Conservation (phyloP, 2,888 invertebrate species). For the Spisula solida region DNA sequence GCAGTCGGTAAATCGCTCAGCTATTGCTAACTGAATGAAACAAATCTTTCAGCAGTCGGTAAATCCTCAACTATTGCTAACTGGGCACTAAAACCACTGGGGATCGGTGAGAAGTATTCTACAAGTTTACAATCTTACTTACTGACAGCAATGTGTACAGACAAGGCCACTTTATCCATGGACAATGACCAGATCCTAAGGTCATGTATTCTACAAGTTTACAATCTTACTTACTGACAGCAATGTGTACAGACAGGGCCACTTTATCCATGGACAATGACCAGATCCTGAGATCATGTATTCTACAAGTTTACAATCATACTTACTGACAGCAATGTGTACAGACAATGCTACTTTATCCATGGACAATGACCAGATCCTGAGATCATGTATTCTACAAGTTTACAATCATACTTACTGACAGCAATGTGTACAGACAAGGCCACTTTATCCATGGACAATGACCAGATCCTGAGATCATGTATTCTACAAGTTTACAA, state of each 20-base stretch:
- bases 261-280: conserved; percentile 98
- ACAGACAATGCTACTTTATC: conserved; percentile 99
- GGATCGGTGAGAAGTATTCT: not conserved
- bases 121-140: conserved; percentile 88
- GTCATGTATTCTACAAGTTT: too few relatives aligned
- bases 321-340: conserved; percentile 97
- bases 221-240: conserved; percentile 96
- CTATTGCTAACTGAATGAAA: too few relatives aligned
- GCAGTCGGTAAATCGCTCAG: too few relatives aligned
- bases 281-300: conserved; percentile 99
- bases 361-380: conserved; percentile 98
- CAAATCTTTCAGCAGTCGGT: too few relatives aligned
- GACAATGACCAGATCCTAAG: conserved; percentile 99
- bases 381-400: conserved; percentile 98
- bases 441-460: conserved; percentile 98
- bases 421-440: conserved; percentile 98
- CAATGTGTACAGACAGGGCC: conserved; percentile 98
- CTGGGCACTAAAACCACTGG: not conserved
- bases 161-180: conserved; percentile 97
- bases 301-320: too few relatives aligned
- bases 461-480: conserved; percentile 98
- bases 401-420: too few relatives aligned
- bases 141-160: conserved; percentile 98
- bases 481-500: too few relatives aligned
- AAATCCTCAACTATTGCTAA: not conserved